These are phyloP conservation scores for Leptobrachium leishanense DNA, from an alignment of 2,113 vertebrate genomes.

Conservation along the genomic window DNA sequence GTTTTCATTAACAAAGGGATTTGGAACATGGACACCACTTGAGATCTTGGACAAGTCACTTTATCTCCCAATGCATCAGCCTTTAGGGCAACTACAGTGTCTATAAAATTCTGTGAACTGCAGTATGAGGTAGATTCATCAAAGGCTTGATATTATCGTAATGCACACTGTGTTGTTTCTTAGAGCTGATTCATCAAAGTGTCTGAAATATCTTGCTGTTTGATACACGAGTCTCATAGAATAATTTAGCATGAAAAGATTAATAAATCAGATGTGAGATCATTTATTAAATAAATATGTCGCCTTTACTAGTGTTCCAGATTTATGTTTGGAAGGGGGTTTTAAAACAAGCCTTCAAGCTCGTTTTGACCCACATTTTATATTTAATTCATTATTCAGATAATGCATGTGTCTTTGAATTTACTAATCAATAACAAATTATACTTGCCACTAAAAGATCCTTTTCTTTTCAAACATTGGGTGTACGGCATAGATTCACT, in stretches of 20 bases:
- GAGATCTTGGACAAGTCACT: neutral
- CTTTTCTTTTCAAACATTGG: no score
- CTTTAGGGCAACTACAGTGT: neutral
- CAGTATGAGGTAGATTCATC: neutral
- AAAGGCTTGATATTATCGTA: neutral
- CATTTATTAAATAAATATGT: neutral
- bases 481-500: no score
- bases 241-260: neutral
- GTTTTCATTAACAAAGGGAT: neutral
- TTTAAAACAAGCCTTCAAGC: no score
- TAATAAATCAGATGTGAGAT: neutral
- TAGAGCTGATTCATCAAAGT: neutral
- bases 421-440: no score
- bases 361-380: no score
- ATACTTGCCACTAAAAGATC: no score
- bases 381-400: no score
- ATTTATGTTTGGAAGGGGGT: no score
- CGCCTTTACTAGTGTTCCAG: neutral
- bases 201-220: neutral
- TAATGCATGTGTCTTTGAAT: no score
- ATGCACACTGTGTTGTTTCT: neutral
- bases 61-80: neutral
- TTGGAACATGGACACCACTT: neutral
- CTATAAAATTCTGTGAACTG: neutral
- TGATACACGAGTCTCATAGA: neutral